phyloP scores from a whole-genome alignment of 2,888 invertebrate species.

The Euzophera pinguis region DNA sequence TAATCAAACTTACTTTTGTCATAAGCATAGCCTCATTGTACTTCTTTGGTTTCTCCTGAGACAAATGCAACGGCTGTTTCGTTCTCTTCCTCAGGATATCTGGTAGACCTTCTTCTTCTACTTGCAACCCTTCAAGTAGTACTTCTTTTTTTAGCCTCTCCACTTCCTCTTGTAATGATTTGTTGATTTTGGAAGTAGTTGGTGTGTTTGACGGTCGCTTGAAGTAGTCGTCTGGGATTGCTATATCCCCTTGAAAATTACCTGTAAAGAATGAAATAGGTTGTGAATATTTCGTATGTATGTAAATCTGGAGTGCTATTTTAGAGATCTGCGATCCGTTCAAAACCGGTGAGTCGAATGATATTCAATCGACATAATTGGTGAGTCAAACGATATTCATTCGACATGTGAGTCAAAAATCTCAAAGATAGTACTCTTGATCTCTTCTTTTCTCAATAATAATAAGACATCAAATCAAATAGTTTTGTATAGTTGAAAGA shows the following conservation, averaged over 20 bases:
- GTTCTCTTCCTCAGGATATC: slow-evolving; percentile 86
- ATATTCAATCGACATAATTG: too few relatives aligned
- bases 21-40: slow-evolving; percentile 70
- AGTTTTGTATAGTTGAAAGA: too few relatives aligned
- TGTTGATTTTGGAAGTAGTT: slow-evolving; percentile 79
- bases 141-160: slow-evolving; percentile 91
- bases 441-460: too few relatives aligned
- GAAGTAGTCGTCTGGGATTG: slow-evolving; percentile 82
- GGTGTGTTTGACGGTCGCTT: slow-evolving; percentile 47
- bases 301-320: too few relatives aligned
- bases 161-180: slow-evolving; percentile 86
- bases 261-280: slow-evolving; percentile 78
- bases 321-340: too few relatives aligned
- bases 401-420: too few relatives aligned
- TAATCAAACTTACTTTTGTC: slow-evolving; percentile 54
- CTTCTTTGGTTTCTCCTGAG: slow-evolving; percentile 71
- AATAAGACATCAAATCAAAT: too few relatives aligned
- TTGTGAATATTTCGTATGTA: too few relatives aligned
- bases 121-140: slow-evolving; percentile 88
- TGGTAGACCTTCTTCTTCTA: slow-evolving; percentile 90
- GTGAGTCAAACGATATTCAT: too few relatives aligned
- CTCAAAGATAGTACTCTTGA: too few relatives aligned
- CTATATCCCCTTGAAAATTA: slow-evolving; percentile 91
- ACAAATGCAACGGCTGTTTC: slow-evolving; percentile 78
- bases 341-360: too few relatives aligned